phyloP scores from a whole-genome alignment of 2,797 vertebrate species.

The Apodemus agrarius region DNA sequence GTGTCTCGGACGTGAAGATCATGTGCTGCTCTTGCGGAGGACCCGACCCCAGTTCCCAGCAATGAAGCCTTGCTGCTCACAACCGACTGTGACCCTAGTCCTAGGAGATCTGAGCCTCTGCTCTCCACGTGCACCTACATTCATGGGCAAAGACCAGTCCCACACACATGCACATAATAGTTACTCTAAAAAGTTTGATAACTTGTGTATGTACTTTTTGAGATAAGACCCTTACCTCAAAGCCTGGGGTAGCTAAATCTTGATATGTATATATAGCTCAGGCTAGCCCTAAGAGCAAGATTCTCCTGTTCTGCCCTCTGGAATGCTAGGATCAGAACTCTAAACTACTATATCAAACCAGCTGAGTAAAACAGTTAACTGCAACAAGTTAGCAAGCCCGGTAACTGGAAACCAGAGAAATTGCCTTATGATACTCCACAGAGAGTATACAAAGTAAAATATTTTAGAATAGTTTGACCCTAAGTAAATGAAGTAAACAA shows the following conservation, averaged over 20 bases:
- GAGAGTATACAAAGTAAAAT: slow-evolving; percentile 13
- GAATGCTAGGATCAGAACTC: not conserved
- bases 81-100: not conserved
- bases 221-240: not conserved
- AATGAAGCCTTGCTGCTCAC: not conserved
- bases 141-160: not conserved
- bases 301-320: not conserved
- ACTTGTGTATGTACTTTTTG: not conserved
- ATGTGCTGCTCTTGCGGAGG: not conserved
- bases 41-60: not conserved
- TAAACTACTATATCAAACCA: not conserved
- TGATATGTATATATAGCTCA: not conserved
- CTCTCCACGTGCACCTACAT: not conserved
- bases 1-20: not conserved
- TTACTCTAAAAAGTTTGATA: not conserved
- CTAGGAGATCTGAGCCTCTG: not conserved
- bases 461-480: slow-evolving; percentile 33
- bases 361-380: not conserved
- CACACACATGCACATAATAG: not conserved
- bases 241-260: too few species aligned
- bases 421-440: not conserved
- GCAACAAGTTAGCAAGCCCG: slow-evolving; percentile 21
- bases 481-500: not conserved
- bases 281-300: not conserved
- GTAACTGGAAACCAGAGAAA: slow-evolving; percentile 46